A percentile compares a stretch with the other conserved stretches of the same genome.
phyloP scores from a whole-genome alignment of 2,888 invertebrate species.

The Caenorhabditis sp. region DNA sequence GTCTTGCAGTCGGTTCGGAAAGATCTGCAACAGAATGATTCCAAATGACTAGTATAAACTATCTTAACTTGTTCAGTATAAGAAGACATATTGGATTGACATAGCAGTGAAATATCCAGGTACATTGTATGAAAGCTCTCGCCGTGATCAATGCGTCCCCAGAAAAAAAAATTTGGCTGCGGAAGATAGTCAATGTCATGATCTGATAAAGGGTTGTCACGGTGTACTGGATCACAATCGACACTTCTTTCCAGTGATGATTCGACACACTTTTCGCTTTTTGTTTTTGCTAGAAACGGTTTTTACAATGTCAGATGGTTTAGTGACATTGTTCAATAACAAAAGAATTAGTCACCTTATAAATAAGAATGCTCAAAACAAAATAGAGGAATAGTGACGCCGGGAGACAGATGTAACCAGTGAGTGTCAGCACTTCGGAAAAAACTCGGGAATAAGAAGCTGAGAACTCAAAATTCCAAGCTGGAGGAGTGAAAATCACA shows the following conservation, averaged over 20 bases:
- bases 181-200: background rate
- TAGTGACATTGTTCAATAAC: no score
- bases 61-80: background rate
- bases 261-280: background rate
- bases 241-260: no score
- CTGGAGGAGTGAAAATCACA: background rate
- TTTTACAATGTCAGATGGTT: no score
- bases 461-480: background rate
- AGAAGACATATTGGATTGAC: background rate
- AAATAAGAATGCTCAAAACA: slow-evolving; percentile 1
- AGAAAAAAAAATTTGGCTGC: background rate
- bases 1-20: background rate
- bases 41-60: no score
- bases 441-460: background rate
- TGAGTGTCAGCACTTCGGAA: no score
- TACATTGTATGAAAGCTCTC: background rate
- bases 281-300: background rate
- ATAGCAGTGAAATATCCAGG: background rate
- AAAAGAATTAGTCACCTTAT: background rate
- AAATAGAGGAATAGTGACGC: slow-evolving; percentile 8
- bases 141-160: background rate
- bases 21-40: background rate
- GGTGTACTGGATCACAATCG: no score
- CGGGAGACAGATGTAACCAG: background rate
- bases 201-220: no score